These are phyloP conservation scores for Bilobella aurantiaca DNA, from an alignment of 1,140 invertebrate species.

Conservation along the genomic window DNA sequence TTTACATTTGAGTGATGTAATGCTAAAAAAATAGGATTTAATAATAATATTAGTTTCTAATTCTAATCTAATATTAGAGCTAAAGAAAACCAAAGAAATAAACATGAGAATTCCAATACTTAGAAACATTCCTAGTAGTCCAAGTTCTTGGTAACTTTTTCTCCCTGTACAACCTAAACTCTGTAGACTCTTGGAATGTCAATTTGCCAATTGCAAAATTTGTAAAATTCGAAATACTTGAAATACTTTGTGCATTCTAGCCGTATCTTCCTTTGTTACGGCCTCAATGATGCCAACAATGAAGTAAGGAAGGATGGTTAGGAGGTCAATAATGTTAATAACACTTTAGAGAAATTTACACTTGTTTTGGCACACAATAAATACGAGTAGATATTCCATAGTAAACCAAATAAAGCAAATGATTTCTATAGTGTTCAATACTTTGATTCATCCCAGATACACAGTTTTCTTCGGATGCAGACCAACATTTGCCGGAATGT, in stretches of 20 bases:
- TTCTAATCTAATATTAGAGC: too few species aligned
- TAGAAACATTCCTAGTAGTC: conserved; percentile 95
- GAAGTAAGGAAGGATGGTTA: conserved; percentile 98
- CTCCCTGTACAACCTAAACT: conserved; percentile 95
- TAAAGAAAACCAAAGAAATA: conserved; percentile 95
- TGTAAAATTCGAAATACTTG: conserved; percentile 99
- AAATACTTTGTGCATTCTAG: conserved; percentile 90
- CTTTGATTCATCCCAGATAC: too few species aligned
- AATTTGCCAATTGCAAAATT: conserved; percentile 95
- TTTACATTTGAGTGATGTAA: too few species aligned
- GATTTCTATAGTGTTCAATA: conserved; percentile 92
- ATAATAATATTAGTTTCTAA: too few species aligned
- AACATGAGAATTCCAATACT: conserved; percentile 99
- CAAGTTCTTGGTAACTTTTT: conserved; percentile 98
- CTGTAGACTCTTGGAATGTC: conserved; percentile 96
- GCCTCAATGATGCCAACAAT: conserved; percentile 89
- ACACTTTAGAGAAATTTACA: conserved; percentile 99
- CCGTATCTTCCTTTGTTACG: conserved; percentile 84
- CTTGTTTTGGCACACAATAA: conserved; percentile 96
- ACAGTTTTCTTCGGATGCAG: too few species aligned
- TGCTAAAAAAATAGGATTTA: too few species aligned
- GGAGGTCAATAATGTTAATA: conserved; percentile 94
- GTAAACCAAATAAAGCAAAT: conserved; percentile 99
- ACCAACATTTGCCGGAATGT: too few species aligned
- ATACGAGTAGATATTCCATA: conserved; percentile 92